Evolutionary conservation across 1,140 invertebrate species (phyloP).

Genomic region (Colletes gigas): DNA sequence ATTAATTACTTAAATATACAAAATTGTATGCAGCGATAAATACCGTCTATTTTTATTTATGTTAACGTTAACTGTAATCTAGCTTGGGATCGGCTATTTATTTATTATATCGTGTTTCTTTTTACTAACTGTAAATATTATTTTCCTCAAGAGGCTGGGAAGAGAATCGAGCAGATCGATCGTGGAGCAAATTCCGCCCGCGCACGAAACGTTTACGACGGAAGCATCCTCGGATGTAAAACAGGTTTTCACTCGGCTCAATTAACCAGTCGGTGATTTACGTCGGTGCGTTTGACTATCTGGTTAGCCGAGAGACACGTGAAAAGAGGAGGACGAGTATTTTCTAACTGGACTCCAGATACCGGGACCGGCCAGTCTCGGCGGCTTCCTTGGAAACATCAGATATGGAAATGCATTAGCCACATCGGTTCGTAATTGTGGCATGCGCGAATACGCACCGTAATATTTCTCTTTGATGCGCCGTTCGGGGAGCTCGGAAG

Average conservation of each 20-base stretch:
- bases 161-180: not conserved
- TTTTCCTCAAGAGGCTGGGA: not conserved
- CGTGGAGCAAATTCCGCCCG: not conserved
- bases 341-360: constrained; percentile 37
- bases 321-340: constrained; percentile 26
- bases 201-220: constrained; percentile 1
- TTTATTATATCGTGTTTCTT: not conserved
- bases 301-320: constrained; percentile 36
- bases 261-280: constrained; percentile 53
- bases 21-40: too few relatives aligned
- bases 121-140: not conserved
- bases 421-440: constrained; percentile 4
- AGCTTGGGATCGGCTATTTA: too few relatives aligned
- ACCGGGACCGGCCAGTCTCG: not conserved
- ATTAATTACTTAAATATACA: too few relatives aligned
- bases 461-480: constrained; percentile 12
- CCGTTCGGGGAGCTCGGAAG: not conserved
- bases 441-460: not conserved
- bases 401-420: constrained; percentile 21
- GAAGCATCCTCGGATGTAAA: constrained; percentile 22
- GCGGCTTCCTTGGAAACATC: constrained; percentile 1
- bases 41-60: too few relatives aligned
- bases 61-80: too few relatives aligned
- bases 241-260: constrained; percentile 48
- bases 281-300: constrained; percentile 51